Evolutionary conservation across 2,113 vertebrate genomes (phyloP).

Genomic region (Lepus europaeus): DNA sequence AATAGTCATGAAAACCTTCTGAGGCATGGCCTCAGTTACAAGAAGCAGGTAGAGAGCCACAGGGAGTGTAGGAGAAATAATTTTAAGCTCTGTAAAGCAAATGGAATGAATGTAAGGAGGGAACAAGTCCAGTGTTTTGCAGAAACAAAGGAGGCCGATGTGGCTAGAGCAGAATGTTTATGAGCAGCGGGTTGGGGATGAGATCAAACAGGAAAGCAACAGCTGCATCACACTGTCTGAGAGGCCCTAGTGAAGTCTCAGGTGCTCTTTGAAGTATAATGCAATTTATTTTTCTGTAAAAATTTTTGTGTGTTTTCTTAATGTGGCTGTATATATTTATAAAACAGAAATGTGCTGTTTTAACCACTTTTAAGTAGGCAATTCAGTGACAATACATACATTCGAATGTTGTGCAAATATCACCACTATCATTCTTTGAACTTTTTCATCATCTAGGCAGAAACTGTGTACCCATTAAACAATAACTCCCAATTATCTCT

Average conservation of each 20-base stretch:
- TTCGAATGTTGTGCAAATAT: background rate
- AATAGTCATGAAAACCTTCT: background rate
- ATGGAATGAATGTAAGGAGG: background rate
- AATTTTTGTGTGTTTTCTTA: background rate
- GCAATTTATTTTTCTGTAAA: background rate
- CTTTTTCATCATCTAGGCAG: background rate
- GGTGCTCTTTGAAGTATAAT: background rate
- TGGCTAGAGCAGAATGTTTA: background rate
- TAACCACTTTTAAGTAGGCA: background rate
- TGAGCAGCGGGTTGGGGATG: background rate
- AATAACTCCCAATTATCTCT: background rate
- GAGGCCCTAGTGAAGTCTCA: background rate
- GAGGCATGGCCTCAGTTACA: background rate
- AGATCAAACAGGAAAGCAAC: background rate
- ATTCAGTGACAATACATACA: background rate
- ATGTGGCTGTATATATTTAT: background rate
- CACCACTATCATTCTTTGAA: background rate
- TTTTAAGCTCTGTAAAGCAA: background rate
- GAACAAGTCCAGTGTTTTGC: background rate
- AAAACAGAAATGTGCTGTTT: background rate
- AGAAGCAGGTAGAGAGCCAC: background rate
- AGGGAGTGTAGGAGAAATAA: background rate
- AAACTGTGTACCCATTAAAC: background rate
- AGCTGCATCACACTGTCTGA: background rate
- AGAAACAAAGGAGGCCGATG: background rate